A percentile compares a stretch with the other conserved stretches of the same genome.
Evolutionary conservation across 2,888 invertebrate genomes (phyloP).

Genomic region (Perizoma flavofasciatum): DNA sequence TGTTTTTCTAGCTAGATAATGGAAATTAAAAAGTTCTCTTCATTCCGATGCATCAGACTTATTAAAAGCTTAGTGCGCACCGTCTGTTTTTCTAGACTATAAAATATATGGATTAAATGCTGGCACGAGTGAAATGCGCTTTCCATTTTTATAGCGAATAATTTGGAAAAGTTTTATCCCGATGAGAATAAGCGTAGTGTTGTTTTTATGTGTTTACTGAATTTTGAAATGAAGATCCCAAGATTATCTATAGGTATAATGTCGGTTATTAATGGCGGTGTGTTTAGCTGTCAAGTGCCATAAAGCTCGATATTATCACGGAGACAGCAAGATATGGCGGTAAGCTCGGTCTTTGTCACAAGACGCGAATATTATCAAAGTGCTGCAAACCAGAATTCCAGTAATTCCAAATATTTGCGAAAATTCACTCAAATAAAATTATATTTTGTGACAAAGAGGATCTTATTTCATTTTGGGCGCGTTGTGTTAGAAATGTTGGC

Average conservation of each 20-base stretch:
- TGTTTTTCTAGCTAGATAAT: conserved; percentile 22
- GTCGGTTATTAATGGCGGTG: conserved; percentile 42
- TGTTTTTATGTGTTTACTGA: background rate
- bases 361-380: conserved; percentile 43
- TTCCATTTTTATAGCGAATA: background rate
- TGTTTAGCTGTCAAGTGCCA: conserved; percentile 36
- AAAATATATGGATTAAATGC: too few species aligned
- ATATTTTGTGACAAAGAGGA: conserved; percentile 28
- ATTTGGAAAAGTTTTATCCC: background rate
- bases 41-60: conserved; percentile 14
- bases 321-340: conserved; percentile 24
- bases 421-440: conserved; percentile 35
- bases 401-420: conserved; percentile 33
- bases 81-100: conserved; percentile 1
- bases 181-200: too few species aligned
- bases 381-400: conserved; percentile 37
- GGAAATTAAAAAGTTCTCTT: conserved; percentile 23
- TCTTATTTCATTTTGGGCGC: conserved; percentile 26
- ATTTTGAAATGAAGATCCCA: conserved; percentile 3
- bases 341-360: conserved; percentile 41
- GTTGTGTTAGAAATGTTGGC: conserved; percentile 2
- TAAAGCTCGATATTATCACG: conserved; percentile 38
- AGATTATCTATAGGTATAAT: conserved; percentile 11
- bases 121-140: background rate
- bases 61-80: conserved; percentile 9